phyloP scores from a whole-genome alignment of 2,113 vertebrate species.

The Eptesicus fuscus region DNA sequence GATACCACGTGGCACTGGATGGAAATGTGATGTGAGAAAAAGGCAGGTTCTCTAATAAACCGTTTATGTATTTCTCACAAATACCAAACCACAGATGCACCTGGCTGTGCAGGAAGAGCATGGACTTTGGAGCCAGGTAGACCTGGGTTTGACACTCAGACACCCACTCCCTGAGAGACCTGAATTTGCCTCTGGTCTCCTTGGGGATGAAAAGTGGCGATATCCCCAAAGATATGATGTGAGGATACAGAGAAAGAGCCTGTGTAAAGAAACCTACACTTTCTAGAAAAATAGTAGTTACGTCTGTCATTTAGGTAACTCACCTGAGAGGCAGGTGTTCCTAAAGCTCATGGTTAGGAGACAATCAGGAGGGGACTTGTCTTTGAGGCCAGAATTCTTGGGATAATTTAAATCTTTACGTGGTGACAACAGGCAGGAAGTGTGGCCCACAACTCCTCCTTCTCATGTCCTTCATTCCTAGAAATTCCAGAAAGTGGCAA shows the following conservation, averaged over 20 bases:
- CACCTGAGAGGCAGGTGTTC: neutral
- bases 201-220: neutral
- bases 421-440: neutral
- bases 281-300: neutral
- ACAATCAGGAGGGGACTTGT: neutral
- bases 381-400: neutral
- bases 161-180: neutral
- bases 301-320: neutral
- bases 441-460: neutral
- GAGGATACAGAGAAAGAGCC: neutral
- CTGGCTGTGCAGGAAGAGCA: fast-evolving
- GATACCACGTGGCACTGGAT: neutral
- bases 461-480: neutral
- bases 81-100: neutral
- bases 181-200: neutral
- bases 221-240: neutral
- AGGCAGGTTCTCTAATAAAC: neutral
- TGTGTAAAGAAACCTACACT: neutral
- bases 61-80: neutral
- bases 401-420: neutral
- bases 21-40: neutral
- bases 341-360: neutral
- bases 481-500: neutral
- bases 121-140: neutral
- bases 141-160: neutral